phyloP scores from a whole-genome alignment of 2,113 vertebrate species.

The Okapia johnstoni region DNA sequence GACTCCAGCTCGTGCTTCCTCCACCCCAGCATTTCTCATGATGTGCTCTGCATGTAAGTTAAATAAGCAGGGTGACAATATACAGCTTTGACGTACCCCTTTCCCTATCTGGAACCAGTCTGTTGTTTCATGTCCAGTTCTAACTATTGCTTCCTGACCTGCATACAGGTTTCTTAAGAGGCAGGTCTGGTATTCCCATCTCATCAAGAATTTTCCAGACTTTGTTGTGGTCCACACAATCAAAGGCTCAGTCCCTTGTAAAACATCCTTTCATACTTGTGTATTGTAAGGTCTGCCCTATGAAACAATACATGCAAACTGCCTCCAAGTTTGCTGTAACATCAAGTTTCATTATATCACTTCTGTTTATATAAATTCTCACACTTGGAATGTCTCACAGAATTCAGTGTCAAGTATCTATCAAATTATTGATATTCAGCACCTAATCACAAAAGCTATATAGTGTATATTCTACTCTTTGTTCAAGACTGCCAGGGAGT shows the following conservation, averaged over 20 bases:
- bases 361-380: conserved; percentile 10
- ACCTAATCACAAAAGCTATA: neutral
- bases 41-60: neutral
- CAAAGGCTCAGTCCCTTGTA: neutral
- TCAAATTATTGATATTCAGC: neutral
- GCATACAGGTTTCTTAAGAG: neutral
- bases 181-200: neutral
- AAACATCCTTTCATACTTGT: neutral
- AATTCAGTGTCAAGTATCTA: neutral
- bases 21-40: neutral
- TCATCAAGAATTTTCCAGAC: neutral
- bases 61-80: neutral
- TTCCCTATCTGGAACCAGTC: neutral
- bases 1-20: neutral
- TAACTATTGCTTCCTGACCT: neutral
- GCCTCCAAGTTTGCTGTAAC: neutral
- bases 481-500: neutral
- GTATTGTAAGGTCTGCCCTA: neutral
- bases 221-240: neutral
- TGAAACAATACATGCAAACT: neutral
- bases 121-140: neutral
- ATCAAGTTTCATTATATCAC: neutral
- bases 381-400: neutral
- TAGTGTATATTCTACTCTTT: neutral
- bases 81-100: neutral